Conservation (phyloP, 1,140 invertebrate genomes). For the Trichogramma pretiosum region DNA sequence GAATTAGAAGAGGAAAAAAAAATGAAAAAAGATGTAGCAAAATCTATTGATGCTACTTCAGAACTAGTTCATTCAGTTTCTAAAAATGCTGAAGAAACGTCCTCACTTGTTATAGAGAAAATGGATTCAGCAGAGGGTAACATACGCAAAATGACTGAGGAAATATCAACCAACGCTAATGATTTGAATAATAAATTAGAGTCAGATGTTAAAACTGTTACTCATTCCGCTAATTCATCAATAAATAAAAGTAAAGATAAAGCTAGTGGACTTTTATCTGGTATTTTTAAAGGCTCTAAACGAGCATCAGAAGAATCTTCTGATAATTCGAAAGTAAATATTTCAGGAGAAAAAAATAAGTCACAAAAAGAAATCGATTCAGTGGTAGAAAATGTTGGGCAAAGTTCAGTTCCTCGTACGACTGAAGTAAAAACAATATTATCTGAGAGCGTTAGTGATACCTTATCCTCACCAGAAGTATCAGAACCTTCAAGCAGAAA, state of each 20-base stretch:
- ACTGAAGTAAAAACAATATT: too few species aligned
- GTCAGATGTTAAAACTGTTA: not conserved
- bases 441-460: too few species aligned
- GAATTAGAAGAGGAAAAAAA: conserved; percentile 9
- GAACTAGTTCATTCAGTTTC: conserved; percentile 8
- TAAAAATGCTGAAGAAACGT: not conserved
- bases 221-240: conserved; percentile 14
- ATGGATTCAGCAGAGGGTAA: too few species aligned
- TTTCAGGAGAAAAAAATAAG: conserved; percentile 2
- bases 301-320: conserved; percentile 2
- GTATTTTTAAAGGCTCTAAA: conserved; percentile 13
- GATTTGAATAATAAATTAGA: not conserved
- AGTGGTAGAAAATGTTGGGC: not conserved
- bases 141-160: too few species aligned
- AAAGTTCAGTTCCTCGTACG: too few species aligned
- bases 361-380: conserved; percentile 25
- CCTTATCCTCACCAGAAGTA: too few species aligned
- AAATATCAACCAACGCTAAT: too few species aligned
- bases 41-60: conserved; percentile 28
- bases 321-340: conserved; percentile 11
- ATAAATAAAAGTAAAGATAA: conserved; percentile 29
- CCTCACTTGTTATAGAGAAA: too few species aligned
- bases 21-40: conserved; percentile 23
- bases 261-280: conserved; percentile 8
- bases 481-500: too few species aligned